phyloP scores from a whole-genome alignment of 2,797 vertebrate genomes.

The Acipenser transmontanus region DNA sequence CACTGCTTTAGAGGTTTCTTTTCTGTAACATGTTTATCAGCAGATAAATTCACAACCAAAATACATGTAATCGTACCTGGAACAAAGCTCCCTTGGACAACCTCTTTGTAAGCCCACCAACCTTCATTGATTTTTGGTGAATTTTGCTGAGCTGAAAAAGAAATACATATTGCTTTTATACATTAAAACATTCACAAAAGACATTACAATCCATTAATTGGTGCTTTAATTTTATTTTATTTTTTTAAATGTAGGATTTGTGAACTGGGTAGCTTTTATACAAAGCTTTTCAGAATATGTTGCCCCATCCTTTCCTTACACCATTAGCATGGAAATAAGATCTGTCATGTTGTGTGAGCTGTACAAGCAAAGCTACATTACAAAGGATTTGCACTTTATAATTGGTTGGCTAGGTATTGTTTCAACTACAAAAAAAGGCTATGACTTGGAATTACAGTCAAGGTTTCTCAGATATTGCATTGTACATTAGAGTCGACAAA shows the following conservation, averaged over 20 bases:
- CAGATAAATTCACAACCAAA: no score
- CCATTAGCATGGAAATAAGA: constrained; percentile 43
- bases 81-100: constrained; percentile 93
- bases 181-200: no score
- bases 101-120: constrained; percentile 96
- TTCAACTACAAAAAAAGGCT: constrained; percentile 42
- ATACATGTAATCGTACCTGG: constrained; percentile 66
- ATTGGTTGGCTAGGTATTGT: constrained; percentile 48
- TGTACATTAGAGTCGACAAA: constrained; percentile 30
- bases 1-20: no score
- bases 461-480: constrained; percentile 45
- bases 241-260: neutral
- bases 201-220: no score
- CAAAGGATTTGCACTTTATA: constrained; percentile 46
- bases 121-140: constrained; percentile 89
- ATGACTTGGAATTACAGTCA: constrained; percentile 40
- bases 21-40: no score
- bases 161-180: constrained; percentile 19
- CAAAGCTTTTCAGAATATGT: neutral
- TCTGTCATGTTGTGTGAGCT: constrained; percentile 34
- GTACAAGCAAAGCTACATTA: constrained; percentile 42
- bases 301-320: constrained; percentile 9
- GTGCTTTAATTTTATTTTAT: no score
- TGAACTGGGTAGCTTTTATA: constrained; percentile 14
- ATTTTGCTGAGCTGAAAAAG: constrained; percentile 78